Percentiles rank a stretch among this genome's conserved stretches.
Conservation (phyloP, 2,888 invertebrate species). For the Zygaena filipendulae region DNA sequence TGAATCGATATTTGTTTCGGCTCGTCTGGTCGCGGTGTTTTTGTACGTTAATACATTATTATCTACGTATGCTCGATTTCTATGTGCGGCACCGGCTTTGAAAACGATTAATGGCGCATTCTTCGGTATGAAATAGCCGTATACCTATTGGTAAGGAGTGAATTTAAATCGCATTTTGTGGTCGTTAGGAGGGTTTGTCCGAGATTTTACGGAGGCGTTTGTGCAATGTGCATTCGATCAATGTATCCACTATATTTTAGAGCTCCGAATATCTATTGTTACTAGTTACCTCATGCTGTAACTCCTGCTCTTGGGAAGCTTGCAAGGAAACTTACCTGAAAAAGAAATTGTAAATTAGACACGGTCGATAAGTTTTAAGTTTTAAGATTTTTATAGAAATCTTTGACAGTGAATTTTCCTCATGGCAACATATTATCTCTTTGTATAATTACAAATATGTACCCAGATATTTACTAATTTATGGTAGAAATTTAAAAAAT, state of each 20-base stretch:
- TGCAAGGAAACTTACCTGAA: constrained; percentile 40
- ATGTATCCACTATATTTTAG: too few species aligned
- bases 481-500: too few species aligned
- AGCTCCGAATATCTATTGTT: too few species aligned
- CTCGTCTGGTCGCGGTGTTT: constrained; percentile 35
- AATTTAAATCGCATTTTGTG: constrained; percentile 48
- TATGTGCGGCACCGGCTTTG: constrained; percentile 24
- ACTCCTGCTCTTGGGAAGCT: too few species aligned
- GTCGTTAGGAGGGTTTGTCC: constrained; percentile 40
- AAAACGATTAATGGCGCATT: constrained; percentile 36
- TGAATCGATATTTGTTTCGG: constrained; percentile 60
- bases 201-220: constrained; percentile 17
- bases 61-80: constrained; percentile 30
- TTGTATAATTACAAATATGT: too few species aligned
- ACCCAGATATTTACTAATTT: too few species aligned
- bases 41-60: constrained; percentile 41
- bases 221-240: too few species aligned
- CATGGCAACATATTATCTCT: too few species aligned
- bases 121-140: constrained; percentile 18
- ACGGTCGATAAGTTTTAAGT: too few species aligned
- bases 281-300: too few species aligned
- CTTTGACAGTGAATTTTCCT: too few species aligned
- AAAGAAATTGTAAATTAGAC: constrained; percentile 26
- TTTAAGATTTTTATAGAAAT: too few species aligned
- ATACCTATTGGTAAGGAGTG: constrained; percentile 19